Evolutionary conservation across 2,888 invertebrate species (phyloP).

Genomic region (Heliconius erato): DNA sequence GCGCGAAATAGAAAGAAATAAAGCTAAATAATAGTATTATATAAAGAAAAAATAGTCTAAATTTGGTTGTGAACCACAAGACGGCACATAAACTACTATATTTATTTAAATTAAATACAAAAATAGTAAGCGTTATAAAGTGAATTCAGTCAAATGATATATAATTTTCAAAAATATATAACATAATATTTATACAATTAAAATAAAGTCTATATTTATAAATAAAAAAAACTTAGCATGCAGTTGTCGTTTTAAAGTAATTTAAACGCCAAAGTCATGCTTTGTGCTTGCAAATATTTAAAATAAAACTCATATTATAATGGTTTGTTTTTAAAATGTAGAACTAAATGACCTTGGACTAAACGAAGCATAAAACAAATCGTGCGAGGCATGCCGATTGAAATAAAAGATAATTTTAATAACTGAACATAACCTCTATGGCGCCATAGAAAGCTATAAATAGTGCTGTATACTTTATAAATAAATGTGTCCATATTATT

Average conservation of each 20-base stretch:
- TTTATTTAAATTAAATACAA: constrained; percentile 16
- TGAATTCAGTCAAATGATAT: constrained; percentile 1
- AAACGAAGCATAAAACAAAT: constrained; percentile 39
- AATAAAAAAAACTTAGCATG: constrained; percentile 38
- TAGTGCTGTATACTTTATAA: constrained; percentile 35
- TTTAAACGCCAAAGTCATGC: constrained; percentile 43
- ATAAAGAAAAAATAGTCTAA: constrained; percentile 42
- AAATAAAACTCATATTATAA: constrained; percentile 1
- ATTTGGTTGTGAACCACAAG: constrained; percentile 42
- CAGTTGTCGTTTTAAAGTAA: constrained; percentile 25
- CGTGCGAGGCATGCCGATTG: constrained; percentile 42
- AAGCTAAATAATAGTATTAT: constrained; percentile 32
- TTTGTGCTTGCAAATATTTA: constrained; percentile 32
- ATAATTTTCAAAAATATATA: neutral
- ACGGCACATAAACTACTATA: constrained; percentile 48
- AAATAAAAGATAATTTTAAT: constrained; percentile 25
- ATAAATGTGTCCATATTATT: too few relatives aligned
- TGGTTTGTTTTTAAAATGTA: constrained; percentile 3
- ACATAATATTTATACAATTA: neutral
- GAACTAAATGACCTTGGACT: neutral
- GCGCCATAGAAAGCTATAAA: constrained; percentile 34
- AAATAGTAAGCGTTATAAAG: constrained; percentile 35
- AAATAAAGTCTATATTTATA: neutral
- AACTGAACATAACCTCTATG: constrained; percentile 24
- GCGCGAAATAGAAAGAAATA: constrained; percentile 32